Conservation (phyloP, 2,797 vertebrate species). For the Girardinus metallicus region DNA sequence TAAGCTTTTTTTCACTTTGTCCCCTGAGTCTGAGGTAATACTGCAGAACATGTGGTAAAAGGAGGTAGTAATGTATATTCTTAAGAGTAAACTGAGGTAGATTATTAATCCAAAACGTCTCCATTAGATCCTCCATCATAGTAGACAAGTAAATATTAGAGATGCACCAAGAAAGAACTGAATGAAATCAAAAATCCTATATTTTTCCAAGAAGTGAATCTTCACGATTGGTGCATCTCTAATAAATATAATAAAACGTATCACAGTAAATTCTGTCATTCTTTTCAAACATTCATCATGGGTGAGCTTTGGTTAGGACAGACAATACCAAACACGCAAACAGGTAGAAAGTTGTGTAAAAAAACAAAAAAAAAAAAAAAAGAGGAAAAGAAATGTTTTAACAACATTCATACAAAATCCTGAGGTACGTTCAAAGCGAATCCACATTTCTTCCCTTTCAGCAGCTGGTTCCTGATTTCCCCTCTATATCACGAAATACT, state of each 20-base stretch:
- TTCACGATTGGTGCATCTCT: background rate
- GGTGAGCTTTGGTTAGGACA: conserved; percentile 81
- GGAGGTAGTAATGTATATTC: conserved; percentile 87
- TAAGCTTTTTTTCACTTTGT: conserved; percentile 77
- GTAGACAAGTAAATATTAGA: conserved; percentile 69
- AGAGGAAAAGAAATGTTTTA: conserved; percentile 52
- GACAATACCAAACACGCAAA: conserved; percentile 66
- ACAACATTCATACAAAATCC: conserved; percentile 72
- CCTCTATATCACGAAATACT: conserved; percentile 41
- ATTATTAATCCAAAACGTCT: conserved; percentile 82
- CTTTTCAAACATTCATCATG: conserved; percentile 88
- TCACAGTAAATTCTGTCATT: conserved; percentile 84
- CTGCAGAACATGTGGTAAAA: conserved; percentile 80
- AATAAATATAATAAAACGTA: conserved; percentile 80
- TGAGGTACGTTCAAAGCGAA: conserved; percentile 71
- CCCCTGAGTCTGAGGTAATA: conserved; percentile 89
- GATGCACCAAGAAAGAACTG: background rate
- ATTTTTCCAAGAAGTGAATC: background rate
- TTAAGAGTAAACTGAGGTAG: conserved; percentile 90
- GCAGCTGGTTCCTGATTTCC: conserved; percentile 61
- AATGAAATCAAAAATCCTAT: background rate
- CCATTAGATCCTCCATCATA: conserved; percentile 83
- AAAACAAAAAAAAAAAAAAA: conserved; percentile 16
- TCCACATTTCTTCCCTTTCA: conserved; percentile 51
- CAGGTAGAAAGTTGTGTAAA: conserved; percentile 65